These are phyloP conservation scores for Catharus minimus DNA, from an alignment of 2,113 vertebrate genomes.

Conservation along the genomic window DNA sequence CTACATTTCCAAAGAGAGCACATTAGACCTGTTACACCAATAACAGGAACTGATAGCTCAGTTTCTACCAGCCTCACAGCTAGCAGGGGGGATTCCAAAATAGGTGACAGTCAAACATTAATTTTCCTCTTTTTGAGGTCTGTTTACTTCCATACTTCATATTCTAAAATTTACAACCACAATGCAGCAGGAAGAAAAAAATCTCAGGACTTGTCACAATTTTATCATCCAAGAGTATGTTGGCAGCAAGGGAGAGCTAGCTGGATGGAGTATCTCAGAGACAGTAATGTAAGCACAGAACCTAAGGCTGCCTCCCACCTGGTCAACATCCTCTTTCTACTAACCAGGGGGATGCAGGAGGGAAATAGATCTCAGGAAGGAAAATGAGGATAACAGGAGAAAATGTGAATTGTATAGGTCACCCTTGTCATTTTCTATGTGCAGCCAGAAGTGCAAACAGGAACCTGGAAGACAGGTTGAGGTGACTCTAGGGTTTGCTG, in stretches of 20 bases:
- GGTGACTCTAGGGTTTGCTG: neutral
- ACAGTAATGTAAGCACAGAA: neutral
- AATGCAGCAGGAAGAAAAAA: neutral
- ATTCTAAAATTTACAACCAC: neutral
- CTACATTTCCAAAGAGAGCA: neutral
- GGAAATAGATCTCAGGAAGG: neutral
- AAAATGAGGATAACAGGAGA: neutral
- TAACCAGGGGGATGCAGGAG: neutral
- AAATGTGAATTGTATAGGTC: neutral
- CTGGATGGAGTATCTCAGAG: neutral
- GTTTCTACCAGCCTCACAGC: neutral
- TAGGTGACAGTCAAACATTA: neutral
- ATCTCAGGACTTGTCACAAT: neutral
- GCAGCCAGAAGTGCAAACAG: neutral
- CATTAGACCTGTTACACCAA: neutral
- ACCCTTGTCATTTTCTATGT: rapidly evolving
- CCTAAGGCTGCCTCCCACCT: neutral
- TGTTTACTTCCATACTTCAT: neutral
- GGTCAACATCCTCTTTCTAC: neutral
- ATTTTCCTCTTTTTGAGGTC: neutral
- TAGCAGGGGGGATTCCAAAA: neutral
- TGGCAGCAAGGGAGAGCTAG: neutral
- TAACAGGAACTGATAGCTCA: neutral
- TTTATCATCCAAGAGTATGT: neutral
- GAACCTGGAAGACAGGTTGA: neutral